Percentiles rank a stretch among this genome's conserved stretches.
Conservation (phyloP, 2,797 vertebrate species). For the Amazonetta brasiliensis region DNA sequence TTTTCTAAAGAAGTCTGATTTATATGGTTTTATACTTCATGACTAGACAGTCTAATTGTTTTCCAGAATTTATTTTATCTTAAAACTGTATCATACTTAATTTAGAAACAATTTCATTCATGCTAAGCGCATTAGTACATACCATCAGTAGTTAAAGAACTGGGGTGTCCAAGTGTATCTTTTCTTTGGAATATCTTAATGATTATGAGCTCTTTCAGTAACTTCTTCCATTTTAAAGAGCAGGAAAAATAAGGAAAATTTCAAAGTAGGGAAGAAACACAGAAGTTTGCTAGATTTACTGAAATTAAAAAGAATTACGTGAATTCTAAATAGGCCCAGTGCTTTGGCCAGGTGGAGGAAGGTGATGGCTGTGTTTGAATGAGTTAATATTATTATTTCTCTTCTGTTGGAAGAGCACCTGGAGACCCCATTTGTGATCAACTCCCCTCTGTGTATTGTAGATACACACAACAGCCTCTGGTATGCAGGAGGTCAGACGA, state of each 20-base stretch:
- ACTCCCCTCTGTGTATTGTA: neutral
- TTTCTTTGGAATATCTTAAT: neutral
- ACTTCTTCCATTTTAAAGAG: neutral
- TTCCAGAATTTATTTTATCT: neutral
- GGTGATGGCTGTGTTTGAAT: neutral
- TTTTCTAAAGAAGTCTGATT: neutral
- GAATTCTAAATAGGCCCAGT: neutral
- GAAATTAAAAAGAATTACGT: neutral
- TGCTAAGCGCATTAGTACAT: neutral
- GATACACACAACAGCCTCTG: neutral
- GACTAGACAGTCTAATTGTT: neutral
- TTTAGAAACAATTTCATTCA: neutral
- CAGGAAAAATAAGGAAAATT: too few species aligned
- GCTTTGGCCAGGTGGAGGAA: neutral
- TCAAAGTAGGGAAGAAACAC: neutral
- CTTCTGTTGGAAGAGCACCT: neutral
- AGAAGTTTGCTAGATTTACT: neutral
- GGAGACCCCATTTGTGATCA: neutral
- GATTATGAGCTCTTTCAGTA: neutral
- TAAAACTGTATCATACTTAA: neutral
- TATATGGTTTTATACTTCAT: neutral
- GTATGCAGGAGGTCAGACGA: neutral
- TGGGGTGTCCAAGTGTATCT: neutral
- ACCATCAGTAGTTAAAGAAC: neutral
- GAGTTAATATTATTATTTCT: neutral